A percentile compares a stretch with the other conserved stretches of the same genome.
phyloP scores from a whole-genome alignment of 1,140 invertebrate genomes.

The Sminthurides bifidus region DNA sequence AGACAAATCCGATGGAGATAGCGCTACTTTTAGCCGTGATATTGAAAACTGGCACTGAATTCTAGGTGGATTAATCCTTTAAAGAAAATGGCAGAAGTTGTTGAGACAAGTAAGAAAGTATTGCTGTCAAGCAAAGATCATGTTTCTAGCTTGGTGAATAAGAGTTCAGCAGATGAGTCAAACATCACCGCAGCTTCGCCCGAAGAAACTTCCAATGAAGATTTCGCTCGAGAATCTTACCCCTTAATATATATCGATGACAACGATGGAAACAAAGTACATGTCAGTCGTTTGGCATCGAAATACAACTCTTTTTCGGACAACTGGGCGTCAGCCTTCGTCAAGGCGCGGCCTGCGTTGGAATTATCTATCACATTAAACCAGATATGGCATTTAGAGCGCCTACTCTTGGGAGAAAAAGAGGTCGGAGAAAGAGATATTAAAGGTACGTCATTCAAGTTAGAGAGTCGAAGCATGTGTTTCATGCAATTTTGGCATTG shows the following conservation, averaged over 20 bases:
- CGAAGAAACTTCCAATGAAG: constrained; percentile 1
- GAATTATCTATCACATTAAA: constrained; percentile 16
- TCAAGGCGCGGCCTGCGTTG: constrained; percentile 9
- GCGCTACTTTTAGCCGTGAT: no score
- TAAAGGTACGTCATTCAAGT: no score
- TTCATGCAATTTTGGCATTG: neutral
- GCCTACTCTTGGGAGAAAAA: constrained; percentile 36
- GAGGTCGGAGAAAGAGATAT: constrained; percentile 32
- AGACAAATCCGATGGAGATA: no score
- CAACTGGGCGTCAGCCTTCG: neutral
- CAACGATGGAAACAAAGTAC: constrained; percentile 2
- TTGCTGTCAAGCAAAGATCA: neutral
- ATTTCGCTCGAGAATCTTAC: constrained; percentile 16
- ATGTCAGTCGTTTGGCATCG: constrained; percentile 9
- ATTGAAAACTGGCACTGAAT: no score
- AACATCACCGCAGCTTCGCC: no score
- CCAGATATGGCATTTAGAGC: constrained; percentile 37
- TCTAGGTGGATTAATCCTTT: constrained; percentile 26
- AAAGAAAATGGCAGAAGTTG: constrained; percentile 15
- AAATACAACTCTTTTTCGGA: constrained; percentile 19
- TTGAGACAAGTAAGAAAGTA: constrained; percentile 7
- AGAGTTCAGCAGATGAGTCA: neutral
- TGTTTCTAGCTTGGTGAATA: neutral
- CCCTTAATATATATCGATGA: constrained; percentile 12
- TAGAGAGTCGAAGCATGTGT: neutral